Conservation (phyloP, 2,113 vertebrate species). For the Syngnathus typhle region DNA sequence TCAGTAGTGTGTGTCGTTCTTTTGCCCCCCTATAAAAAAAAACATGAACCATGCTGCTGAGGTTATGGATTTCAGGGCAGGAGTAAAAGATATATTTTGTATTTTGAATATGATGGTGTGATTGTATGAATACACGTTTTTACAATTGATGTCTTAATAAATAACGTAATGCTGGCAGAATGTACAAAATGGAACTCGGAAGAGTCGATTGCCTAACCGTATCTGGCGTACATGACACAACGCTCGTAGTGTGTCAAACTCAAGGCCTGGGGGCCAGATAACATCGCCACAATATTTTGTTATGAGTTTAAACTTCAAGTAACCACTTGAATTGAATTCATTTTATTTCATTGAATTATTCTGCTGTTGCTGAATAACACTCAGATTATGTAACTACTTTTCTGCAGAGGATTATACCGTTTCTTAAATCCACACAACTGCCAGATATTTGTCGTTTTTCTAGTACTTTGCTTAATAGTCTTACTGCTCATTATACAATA, state of each 20-base stretch:
- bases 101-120: background rate
- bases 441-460: no score
- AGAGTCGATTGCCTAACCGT: background rate
- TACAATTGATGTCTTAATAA: background rate
- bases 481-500: no score
- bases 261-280: background rate
- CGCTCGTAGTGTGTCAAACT: background rate
- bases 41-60: background rate
- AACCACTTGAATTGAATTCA: no score
- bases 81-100: background rate
- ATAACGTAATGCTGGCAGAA: background rate
- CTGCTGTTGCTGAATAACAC: no score
- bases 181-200: background rate
- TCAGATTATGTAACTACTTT: no score
- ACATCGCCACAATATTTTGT: background rate
- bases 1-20: background rate
- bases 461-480: no score
- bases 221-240: background rate
- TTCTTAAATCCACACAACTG: no score
- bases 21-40: background rate
- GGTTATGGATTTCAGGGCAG: background rate
- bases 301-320: no score
- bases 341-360: no score
- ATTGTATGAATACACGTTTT: background rate
- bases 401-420: no score